Evolutionary conservation across 2,888 invertebrate species (phyloP), one percentile per base, ranked within the genome.

Genomic region (Cylloceria caligata): DNA sequence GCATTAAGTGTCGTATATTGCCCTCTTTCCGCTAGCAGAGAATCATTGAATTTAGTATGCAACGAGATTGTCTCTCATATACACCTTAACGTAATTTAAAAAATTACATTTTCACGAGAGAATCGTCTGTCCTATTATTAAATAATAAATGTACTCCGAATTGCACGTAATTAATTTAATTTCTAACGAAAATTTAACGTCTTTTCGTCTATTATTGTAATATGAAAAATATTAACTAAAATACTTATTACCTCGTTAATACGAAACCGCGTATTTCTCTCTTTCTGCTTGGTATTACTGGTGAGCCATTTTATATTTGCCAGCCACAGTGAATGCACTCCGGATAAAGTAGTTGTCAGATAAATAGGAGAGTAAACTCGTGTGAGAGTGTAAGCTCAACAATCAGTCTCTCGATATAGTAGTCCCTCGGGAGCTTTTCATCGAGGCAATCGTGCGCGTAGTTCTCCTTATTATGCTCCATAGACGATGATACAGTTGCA

Each of bases 371-470:
- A 36, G 45, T 13, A 39, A 21, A 30, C 45, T 21, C 73, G 64
- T 30, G 76, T 27, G 79, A 62, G 75, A 73, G 65, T 83, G 73
- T 71, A 71, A 79, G 65, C 67, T 75, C 71, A 75, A 79, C 88
- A 88, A 87, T 88, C 89, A 87, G 83, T 83, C 88, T 87, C 87
- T 88, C 85, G 87, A 81, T 88, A 87, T 83, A 84, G 67, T 84
- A 84, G 81, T 82, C 87, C 83, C 85, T 85, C 83, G 80, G 76
- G 82, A 75, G 76, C 82, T 80, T 83, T 83, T 73, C 76, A 83
- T 76, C 75, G 60, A 49, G 75, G 72, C 75, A 83, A 75, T 83
- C 72, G 72, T 45, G 72, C 45, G 75, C 42, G 36, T 52, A 78
- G 34, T 72, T 34, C 34, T 67, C 68, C 79, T 80, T 81, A 82